A percentile compares a stretch with the other conserved stretches of the same genome.
phyloP scores from a whole-genome alignment of 2,113 vertebrate genomes.

The Cavia aperea region DNA sequence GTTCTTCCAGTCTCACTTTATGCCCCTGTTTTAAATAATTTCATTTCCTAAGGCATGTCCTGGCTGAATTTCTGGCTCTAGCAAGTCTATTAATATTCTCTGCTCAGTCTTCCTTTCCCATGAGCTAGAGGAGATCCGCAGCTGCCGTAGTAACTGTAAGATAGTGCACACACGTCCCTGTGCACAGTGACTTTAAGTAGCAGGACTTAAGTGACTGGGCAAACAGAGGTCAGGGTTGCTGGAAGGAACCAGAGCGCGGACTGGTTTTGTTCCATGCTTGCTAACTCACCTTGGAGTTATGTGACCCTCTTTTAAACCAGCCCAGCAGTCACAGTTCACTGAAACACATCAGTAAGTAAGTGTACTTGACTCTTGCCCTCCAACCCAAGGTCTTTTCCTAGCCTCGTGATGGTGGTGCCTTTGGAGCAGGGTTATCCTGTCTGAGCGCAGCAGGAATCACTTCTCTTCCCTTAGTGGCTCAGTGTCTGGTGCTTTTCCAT shows the following conservation, averaged over 20 bases:
- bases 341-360: not conserved
- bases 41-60: slow-evolving; percentile 30
- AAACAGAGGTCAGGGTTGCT: not conserved
- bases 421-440: not conserved
- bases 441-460: not conserved
- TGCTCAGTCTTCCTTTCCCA: slow-evolving; percentile 30
- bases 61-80: slow-evolving; percentile 32
- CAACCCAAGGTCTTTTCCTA: not conserved
- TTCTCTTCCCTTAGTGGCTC: not conserved
- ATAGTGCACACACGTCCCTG: not conserved
- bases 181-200: not conserved
- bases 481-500: slow-evolving; percentile 67
- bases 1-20: slow-evolving; percentile 27
- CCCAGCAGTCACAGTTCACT: not conserved
- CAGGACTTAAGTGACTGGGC: not conserved
- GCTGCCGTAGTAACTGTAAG: fast-evolving
- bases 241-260: not conserved
- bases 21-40: slow-evolving; percentile 33
- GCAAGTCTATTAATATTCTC: slow-evolving; percentile 40
- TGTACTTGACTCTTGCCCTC: not conserved
- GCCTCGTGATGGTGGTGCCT: not conserved
- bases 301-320: not conserved
- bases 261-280: slow-evolving; percentile 21
- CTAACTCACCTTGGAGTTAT: not conserved
- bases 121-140: not conserved